Evolutionary conservation across 2,797 vertebrate species (phyloP), one percentile per base, ranked within the genome.

Genomic region (Sparus aurata): DNA sequence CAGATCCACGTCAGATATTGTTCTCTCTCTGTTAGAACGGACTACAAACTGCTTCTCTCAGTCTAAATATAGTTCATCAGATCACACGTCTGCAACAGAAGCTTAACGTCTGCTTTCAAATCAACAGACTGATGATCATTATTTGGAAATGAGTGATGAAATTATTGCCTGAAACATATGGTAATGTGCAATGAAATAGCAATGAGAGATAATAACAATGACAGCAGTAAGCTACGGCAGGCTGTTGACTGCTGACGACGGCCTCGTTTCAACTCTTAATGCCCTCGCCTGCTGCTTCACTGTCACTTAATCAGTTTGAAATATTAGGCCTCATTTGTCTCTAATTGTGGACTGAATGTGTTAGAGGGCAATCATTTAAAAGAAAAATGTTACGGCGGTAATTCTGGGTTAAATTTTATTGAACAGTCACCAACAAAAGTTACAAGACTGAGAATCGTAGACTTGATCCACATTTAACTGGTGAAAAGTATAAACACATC

Each of bases 61-160:
- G 16, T 34, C 34, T 25, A 34, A 23, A 76, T 82, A 59, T 77
- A 80, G 50, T 79, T 79, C 71, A 50, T 80, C 67, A 43, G 62
- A 77, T 66, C 55, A 11, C 53, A 73, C 30, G 45, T 6, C 2
- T 25, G n/a, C 79, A 62, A 49, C 72, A 63, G 47, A 43, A 57
- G 54, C 59, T 47, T 13, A 67, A 75, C 18, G 34, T 50, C 79
- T 75, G 80, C 79, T 58, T 66, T 75, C 73, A 54, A 59, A 82
- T 80, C 82, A 87, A 85, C 83, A 64, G 68, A 75, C 77, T 74
- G 83, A 70, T 70, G 69, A 79, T 89, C 62, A 41, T 85, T 83
- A 85, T 83, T 85, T 85, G 77, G 67, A 87, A 86, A 66, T 72
- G 71, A 90, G 74, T 73, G 85, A 87, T 90, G 71, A 75, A 80